Evolutionary conservation across 2,797 vertebrate genomes (phyloP).

Genomic region (Anabas testudineus): DNA sequence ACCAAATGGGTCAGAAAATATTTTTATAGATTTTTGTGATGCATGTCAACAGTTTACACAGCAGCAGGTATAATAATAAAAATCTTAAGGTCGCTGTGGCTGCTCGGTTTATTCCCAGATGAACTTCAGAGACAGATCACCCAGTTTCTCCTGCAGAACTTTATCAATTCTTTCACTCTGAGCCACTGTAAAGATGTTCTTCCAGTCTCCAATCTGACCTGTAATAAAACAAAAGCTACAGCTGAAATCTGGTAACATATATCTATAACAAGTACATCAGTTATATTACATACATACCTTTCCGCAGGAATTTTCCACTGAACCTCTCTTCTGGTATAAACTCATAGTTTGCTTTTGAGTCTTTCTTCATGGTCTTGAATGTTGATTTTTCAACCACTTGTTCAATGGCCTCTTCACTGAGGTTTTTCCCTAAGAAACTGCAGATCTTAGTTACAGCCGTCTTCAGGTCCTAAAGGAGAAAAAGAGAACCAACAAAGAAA

Average conservation of each 20-base stretch:
- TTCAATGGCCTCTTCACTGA: slow-evolving; percentile 52
- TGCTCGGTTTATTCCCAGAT: slow-evolving; percentile 62
- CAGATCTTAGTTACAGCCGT: slow-evolving; percentile 67
- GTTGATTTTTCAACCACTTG: slow-evolving; percentile 64
- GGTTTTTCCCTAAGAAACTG: slow-evolving; percentile 63
- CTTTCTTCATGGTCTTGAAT: slow-evolving; percentile 75
- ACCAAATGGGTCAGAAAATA: too few species aligned
- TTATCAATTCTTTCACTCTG: slow-evolving; percentile 73
- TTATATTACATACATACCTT: slow-evolving; percentile 62
- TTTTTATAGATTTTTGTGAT: too few species aligned
- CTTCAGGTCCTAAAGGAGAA: slow-evolving; percentile 63
- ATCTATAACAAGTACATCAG: not conserved
- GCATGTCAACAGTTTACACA: too few species aligned
- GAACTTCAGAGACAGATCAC: slow-evolving; percentile 54
- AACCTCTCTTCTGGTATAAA: slow-evolving; percentile 44
- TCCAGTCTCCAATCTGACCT: slow-evolving; percentile 78
- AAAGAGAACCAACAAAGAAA: not conserved
- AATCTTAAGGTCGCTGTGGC: not conserved
- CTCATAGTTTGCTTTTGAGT: slow-evolving; percentile 72
- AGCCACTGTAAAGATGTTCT: slow-evolving; percentile 65
- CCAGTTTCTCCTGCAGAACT: slow-evolving; percentile 64
- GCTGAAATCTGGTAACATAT: too few species aligned
- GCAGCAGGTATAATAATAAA: too few species aligned
- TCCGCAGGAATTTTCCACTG: slow-evolving; percentile 66
- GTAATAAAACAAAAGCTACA: fast-evolving